phyloP scores from a whole-genome alignment of 2,888 invertebrate genomes.

The Clepsis dumicolana region DNA sequence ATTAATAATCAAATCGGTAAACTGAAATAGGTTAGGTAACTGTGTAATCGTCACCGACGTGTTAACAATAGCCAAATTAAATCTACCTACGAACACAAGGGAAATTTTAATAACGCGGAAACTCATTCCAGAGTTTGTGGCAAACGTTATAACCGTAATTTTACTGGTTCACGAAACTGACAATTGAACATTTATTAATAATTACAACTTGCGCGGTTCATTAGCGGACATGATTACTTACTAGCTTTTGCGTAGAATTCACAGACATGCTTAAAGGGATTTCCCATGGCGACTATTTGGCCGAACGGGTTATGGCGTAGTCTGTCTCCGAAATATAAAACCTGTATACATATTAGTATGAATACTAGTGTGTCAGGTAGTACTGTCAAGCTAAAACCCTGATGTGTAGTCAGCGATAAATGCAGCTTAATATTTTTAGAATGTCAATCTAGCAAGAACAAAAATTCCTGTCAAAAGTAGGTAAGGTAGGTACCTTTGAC shows the following conservation, averaged over 20 bases:
- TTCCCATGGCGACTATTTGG: neutral
- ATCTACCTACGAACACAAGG: neutral
- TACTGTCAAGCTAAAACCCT: neutral
- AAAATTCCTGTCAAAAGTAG: no score
- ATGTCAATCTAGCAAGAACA: no score
- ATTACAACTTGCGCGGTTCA: neutral
- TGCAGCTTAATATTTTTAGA: no score
- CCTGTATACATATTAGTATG: neutral
- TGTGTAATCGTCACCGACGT: neutral
- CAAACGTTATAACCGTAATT: conserved; percentile 9
- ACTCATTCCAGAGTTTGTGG: conserved; percentile 13
- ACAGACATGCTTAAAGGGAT: neutral
- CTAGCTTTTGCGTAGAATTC: neutral
- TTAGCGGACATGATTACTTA: neutral
- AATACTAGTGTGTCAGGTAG: neutral
- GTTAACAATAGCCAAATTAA: conserved; percentile 4
- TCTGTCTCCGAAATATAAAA: neutral
- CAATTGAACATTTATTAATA: conserved; percentile 12
- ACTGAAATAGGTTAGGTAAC: neutral
- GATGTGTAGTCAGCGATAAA: no score
- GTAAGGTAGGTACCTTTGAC: no score
- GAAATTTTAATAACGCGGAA: conserved; percentile 12
- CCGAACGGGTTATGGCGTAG: neutral
- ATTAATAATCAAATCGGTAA: neutral
- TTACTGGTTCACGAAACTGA: neutral